Base-by-base conservation (phyloP, 2,888 invertebrate species). In the Agriopis marginaria region DNA sequence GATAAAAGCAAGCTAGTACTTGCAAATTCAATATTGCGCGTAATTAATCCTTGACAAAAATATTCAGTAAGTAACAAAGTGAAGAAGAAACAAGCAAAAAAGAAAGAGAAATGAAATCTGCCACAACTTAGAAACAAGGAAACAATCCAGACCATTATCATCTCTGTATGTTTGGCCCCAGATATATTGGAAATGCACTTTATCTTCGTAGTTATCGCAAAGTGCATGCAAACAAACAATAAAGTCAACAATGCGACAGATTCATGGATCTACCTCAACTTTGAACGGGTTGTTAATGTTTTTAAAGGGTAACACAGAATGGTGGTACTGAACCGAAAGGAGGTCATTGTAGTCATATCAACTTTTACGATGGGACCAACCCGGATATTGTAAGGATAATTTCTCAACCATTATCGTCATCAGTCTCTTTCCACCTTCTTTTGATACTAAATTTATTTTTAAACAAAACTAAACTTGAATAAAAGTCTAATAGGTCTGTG, bases 11-110 rank as follows among this genome's bases (percentile, higher is more conserved):
- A 5, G 32, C 32, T 32, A 5, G 32, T 5, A 32, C 5, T n/a
- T n/a, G 12, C n/a, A 47, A 4, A 11, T 12, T 50, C 47, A 7
- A 17, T 17, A 17, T 50, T 14, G 7, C 0, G 14, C 0, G 9
- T 50, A 7, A 9, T 42, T 53, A 40, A 14, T 62, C 68, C 68
- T 3, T 66, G 17, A 65, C 68, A 23, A 49, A 42, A 2, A 55
- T 47, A 51, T 51, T 7, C 70, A 74, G 74, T 74, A 68, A 70
- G 66, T 17, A 63, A 69, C 39, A 70, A 65, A 66, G 50, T 42
- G 14, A 71, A 65, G 14, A 71, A 65, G 56, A 71, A 56, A 58
- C n/a, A 58, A n/a, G 45, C 9, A 12, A 58, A n/a, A 58, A 32
- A n/a, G 14, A 51, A 51, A 63, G 54, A 51, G 9, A 32, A 51